Evolutionary conservation across 2,113 vertebrate species (phyloP), one percentile per base, ranked within the genome.

Genomic region (Plecturocebus donacophilus): DNA sequence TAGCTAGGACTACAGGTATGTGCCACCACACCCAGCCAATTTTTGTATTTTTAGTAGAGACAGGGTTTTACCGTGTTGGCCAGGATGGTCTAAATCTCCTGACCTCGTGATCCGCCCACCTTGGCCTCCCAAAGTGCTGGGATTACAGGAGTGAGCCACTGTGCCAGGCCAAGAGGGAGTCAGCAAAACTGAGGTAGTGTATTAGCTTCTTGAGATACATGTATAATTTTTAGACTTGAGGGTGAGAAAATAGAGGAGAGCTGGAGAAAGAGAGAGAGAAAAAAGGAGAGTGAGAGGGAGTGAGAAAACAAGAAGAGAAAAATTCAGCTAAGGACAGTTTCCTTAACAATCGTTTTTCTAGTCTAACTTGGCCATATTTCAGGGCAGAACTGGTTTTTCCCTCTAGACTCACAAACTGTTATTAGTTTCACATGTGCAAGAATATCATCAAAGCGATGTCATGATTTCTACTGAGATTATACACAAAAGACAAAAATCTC

Each of bases 341-440:
- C 49, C 38, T 66, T 77, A 68, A 82, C 45, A 86, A 49, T 20
- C 49, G 52, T 16, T 27, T 90, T 83, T 71, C n/a, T 35, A 14
- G 13, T 83, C 68, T 75, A n/a, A 3, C 61, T 95, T 87, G 91
- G 91, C 84, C 21, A 4, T 54, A n/a, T 76, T 94, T 94, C 94
- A 92, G 66, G 80, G 20, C 80, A 91, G 17, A 70, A 21, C 38
- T 54, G 45, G 10, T 87, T 77, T 68, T 80, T 77, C 75, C 56
- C 19, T 83, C 76, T 58, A 35, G 11, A 45, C 52, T 94, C 89
- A 56, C 75, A 49, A 76, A 76, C 88, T 92, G 64, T 87, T 90
- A 92, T 87, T 86, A 90, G 88, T 79, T 90, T 66, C 38, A 32
- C 81, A 58, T 58, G 68, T 66, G 30, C 27, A 71, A 68, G 71